These are phyloP conservation scores for Tenthredo mesomela DNA, from an alignment of 2,888 invertebrate species.

Conservation along the genomic window DNA sequence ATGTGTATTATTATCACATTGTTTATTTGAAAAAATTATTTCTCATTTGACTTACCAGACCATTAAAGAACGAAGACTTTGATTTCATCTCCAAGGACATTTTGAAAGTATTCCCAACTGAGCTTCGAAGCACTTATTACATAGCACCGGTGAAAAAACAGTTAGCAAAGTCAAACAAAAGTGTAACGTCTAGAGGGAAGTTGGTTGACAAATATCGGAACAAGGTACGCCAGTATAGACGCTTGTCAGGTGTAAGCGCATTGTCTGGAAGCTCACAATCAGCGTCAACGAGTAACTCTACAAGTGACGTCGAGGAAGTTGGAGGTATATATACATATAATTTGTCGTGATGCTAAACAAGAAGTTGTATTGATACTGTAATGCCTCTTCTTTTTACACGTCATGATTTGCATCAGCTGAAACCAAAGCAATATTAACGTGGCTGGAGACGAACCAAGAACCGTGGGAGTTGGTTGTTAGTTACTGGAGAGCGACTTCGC, in stretches of 20 bases:
- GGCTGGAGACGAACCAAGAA: no score
- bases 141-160: background rate
- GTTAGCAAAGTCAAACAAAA: background rate
- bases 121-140: no score
- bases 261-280: constrained; percentile 41
- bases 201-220: background rate
- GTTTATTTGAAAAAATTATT: no score
- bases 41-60: background rate
- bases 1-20: no score
- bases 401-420: no score
- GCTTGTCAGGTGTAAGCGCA: background rate
- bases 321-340: background rate
- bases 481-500: no score
- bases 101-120: background rate
- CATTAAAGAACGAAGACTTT: background rate
- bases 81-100: background rate
- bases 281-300: background rate
- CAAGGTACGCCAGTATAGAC: constrained; percentile 8
- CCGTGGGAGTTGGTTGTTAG: no score
- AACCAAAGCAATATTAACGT: no score
- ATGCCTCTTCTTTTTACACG: no score
- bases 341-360: no score
- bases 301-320: background rate
- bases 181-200: background rate
- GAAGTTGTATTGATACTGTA: no score